Evolutionary conservation across 2,113 vertebrate species (phyloP), one percentile per base, ranked within the genome.

Genomic region (Passerina amoena): DNA sequence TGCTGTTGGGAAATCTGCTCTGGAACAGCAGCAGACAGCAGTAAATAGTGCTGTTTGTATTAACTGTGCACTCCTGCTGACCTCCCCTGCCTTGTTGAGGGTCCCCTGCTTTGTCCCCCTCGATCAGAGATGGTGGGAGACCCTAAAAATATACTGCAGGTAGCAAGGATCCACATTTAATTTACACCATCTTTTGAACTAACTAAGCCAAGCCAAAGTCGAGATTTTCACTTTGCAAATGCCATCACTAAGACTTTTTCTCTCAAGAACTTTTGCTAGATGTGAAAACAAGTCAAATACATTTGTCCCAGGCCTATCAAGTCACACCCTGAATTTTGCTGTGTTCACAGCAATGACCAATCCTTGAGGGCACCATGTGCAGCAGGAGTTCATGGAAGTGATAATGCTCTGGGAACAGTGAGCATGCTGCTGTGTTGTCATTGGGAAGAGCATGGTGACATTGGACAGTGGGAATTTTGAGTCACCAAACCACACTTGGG

Each of bases 1-100:
- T 69, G 68, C 78, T 86, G 48, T 61, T 86, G 93, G 94, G 92
- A 97, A 96, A 95, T 95, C 80, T 94, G 80, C 88, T 96, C 86
- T 91, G 71, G 92, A 96, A 95, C 28, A 88, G 84, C 65, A 95
- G 79, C 76, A 95, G 78, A 76, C 51, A 86, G 82, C 20, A 21
- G 81, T 83, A 95, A 95, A 86, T 48, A 84, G 23, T 53, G 86
- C n/a, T 64, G 47, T 72, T 94, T 59, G 47, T 61, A 28, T 75
- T 76, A 84, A 24, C 30, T 40, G 37, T 84, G 44, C 56, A 24
- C 71, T 89, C 48, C 73, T 14, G 6, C 60, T 57, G 83, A 87
- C 35, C 35, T 35, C 11, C 6, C 45, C 72, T 95, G 92, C 86
- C 91, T 93, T 45, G 68, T 20, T 70, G 38, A 95, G 75, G 81